A percentile compares a stretch with the other conserved stretches of the same genome.
Conservation (phyloP, 2,797 vertebrate species). For the Tadarida brasiliensis region DNA sequence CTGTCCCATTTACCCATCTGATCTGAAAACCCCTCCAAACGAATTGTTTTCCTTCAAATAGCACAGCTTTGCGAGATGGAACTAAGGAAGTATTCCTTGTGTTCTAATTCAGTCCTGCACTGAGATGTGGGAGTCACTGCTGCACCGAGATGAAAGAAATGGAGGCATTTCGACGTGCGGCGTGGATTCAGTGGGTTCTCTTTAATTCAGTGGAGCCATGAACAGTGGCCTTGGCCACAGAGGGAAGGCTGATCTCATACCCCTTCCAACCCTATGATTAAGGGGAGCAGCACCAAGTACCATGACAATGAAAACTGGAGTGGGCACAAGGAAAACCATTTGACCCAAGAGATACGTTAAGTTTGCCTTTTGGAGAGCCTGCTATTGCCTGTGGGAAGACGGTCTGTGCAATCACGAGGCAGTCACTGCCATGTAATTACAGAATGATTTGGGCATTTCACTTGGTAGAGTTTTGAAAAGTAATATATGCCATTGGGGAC, state of each 20-base stretch:
- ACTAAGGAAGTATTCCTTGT: background rate
- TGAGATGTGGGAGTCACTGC: background rate
- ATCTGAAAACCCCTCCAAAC: constrained; percentile 14
- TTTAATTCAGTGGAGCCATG: background rate
- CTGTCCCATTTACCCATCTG: background rate
- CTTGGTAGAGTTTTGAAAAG: constrained; percentile 15
- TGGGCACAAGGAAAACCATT: background rate
- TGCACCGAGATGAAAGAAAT: background rate
- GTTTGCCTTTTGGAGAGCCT: constrained; percentile 18
- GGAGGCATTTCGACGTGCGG: accelerated
- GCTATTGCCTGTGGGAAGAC: background rate
- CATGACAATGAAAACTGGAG: background rate
- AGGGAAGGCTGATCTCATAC: background rate
- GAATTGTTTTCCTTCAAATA: background rate
- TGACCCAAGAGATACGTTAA: background rate
- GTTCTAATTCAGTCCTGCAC: background rate
- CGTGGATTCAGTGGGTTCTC: background rate
- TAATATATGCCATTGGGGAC: background rate
- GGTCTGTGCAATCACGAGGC: background rate
- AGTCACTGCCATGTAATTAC: background rate
- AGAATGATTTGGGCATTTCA: background rate
- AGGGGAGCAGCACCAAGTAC: background rate
- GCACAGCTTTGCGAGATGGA: background rate
- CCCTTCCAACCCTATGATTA: constrained; percentile 40
- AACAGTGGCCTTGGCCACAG: background rate